Conservation (phyloP, 2,888 invertebrate genomes). For the Melanargia galathea region DNA sequence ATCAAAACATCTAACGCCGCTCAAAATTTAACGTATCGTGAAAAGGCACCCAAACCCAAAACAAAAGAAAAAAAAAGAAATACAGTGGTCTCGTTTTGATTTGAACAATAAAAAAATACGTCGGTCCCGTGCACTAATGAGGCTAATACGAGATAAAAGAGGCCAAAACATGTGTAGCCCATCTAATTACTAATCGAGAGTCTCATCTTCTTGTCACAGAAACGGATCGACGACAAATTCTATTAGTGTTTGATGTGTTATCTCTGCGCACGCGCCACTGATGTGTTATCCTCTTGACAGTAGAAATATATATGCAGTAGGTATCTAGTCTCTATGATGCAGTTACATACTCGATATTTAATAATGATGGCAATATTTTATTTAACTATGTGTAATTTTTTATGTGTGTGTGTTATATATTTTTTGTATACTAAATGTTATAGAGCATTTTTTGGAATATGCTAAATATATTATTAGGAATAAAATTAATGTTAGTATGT, state of each 20-base stretch:
- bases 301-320: constrained; percentile 1
- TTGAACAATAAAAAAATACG: constrained; percentile 60
- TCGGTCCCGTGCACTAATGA: constrained; percentile 59
- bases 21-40: constrained; percentile 34
- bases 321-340: neutral
- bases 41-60: constrained; percentile 31
- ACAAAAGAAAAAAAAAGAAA: constrained; percentile 38
- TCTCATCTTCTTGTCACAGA: constrained; percentile 70
- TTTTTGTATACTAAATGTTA: no score
- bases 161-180: constrained; percentile 75
- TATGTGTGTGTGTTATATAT: no score
- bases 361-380: neutral
- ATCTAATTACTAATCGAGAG: constrained; percentile 78
- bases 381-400: no score
- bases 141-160: constrained; percentile 69
- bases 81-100: constrained; percentile 44
- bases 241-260: constrained; percentile 64
- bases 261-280: constrained; percentile 59
- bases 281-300: constrained; percentile 12
- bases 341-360: neutral
- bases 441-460: no score
- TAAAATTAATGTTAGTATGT: no score
- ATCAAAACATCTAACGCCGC: constrained; percentile 9
- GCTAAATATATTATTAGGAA: no score
- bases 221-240: constrained; percentile 68